These are phyloP conservation scores for Schmidtea mediterranea DNA, from an alignment of 1,140 invertebrate genomes.

Conservation along the genomic window DNA sequence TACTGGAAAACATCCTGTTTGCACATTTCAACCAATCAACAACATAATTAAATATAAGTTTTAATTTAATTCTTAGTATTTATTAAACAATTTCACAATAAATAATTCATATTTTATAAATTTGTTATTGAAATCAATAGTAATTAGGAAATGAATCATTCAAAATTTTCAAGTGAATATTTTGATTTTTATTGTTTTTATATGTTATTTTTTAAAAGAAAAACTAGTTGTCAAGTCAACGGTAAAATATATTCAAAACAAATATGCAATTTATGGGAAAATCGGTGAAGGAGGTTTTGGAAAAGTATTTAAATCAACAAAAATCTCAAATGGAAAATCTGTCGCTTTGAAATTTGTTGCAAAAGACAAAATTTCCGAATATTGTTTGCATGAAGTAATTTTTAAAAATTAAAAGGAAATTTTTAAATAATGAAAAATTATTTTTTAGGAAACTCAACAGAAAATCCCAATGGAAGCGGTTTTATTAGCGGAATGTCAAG, in stretches of 20 bases:
- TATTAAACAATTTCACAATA: too few species aligned
- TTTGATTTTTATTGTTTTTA: too few species aligned
- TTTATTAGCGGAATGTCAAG: background rate
- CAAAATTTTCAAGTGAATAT: too few species aligned
- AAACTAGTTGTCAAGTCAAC: too few species aligned
- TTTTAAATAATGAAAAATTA: background rate
- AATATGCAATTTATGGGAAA: background rate
- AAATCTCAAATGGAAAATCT: background rate
- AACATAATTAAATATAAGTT: too few species aligned
- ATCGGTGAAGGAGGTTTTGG: background rate
- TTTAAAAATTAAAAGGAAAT: background rate
- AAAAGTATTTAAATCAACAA: background rate
- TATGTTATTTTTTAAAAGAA: background rate
- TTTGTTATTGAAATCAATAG: too few species aligned
- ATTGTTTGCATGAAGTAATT: background rate
- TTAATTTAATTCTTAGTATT: too few species aligned
- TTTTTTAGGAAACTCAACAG: background rate
- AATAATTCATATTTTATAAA: too few species aligned
- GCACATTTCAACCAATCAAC: too few species aligned
- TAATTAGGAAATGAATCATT: too few species aligned
- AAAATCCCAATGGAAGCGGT: background rate
- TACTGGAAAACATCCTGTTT: too few species aligned
- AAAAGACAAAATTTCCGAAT: background rate
- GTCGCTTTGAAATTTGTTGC: background rate
- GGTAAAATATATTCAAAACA: background rate